phyloP scores from a whole-genome alignment of 1,140 invertebrate species.

The Drosophila lacertosa region DNA sequence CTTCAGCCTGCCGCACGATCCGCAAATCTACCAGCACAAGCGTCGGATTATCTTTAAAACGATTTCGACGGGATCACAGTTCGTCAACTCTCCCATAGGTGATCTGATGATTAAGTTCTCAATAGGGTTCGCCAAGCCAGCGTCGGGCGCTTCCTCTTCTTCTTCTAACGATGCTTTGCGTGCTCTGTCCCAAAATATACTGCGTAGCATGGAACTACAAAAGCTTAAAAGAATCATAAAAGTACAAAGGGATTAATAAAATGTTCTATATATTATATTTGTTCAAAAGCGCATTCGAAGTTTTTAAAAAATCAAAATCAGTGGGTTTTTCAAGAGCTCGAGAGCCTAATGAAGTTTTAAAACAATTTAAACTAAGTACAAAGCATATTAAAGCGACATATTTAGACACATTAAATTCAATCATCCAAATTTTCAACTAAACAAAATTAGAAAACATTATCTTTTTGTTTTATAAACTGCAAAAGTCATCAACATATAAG shows the following conservation, averaged over 20 bases:
- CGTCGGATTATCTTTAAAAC: slow-evolving; percentile 75
- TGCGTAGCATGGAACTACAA: slow-evolving; percentile 58
- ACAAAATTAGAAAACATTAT: background rate
- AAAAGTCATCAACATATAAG: background rate
- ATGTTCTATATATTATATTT: slow-evolving; percentile 1
- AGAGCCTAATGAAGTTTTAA: background rate
- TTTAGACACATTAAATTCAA: background rate
- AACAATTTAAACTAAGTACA: background rate
- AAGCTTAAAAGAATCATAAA: slow-evolving; percentile 53
- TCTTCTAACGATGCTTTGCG: slow-evolving; percentile 52
- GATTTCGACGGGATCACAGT: slow-evolving; percentile 74
- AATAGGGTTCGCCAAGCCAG: slow-evolving; percentile 70
- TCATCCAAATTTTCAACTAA: background rate
- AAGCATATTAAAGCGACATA: background rate
- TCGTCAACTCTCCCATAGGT: slow-evolving; percentile 71
- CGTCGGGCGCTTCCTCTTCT: background rate
- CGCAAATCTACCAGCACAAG: slow-evolving; percentile 68
- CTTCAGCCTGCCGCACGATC: slow-evolving; percentile 41
- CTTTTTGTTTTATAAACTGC: background rate
- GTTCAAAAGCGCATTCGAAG: background rate
- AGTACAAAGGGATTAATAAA: slow-evolving; percentile 42
- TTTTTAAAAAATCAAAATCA: background rate
- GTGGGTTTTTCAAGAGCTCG: background rate
- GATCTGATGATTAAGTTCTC: slow-evolving; percentile 80
- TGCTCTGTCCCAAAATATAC: slow-evolving; percentile 50